Percentiles rank a stretch among this genome's conserved stretches.
phyloP scores from a whole-genome alignment of 2,113 vertebrate genomes.

The Pionites leucogaster region DNA sequence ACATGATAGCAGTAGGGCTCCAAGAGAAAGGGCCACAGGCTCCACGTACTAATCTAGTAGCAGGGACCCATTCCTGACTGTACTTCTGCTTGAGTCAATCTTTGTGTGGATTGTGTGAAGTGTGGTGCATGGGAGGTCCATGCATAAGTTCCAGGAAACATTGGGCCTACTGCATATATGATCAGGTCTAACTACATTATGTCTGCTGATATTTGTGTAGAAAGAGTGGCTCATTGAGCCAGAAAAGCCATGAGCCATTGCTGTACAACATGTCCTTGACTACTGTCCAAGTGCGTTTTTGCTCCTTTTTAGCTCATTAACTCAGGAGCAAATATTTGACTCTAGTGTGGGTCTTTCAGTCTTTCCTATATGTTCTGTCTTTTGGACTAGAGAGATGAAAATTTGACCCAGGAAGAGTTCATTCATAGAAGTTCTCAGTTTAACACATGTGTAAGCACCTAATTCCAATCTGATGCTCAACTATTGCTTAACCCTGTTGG shows the following conservation, averaged over 20 bases:
- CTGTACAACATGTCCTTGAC: background rate
- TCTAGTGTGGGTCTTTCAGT: background rate
- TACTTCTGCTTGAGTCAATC: background rate
- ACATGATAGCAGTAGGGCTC: conserved; percentile 63
- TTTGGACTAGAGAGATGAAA: background rate
- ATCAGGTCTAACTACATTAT: background rate
- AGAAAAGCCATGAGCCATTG: background rate
- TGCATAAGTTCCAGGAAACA: background rate
- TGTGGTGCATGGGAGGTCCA: background rate
- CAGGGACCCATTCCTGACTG: background rate
- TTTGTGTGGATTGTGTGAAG: background rate
- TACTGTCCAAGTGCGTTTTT: background rate
- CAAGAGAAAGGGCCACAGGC: conserved; percentile 38
- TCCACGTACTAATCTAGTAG: background rate
- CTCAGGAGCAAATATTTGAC: background rate
- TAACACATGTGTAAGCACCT: background rate
- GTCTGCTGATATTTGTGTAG: background rate
- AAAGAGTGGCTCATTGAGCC: background rate
- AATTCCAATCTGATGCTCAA: background rate
- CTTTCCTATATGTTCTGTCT: background rate
- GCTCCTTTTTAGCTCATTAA: background rate
- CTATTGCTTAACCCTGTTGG: background rate
- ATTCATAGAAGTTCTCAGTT: background rate
- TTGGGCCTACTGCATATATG: background rate
- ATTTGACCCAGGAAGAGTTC: background rate